Conservation (phyloP, 2,888 invertebrate species). For the Ornithoptera priamus region DNA sequence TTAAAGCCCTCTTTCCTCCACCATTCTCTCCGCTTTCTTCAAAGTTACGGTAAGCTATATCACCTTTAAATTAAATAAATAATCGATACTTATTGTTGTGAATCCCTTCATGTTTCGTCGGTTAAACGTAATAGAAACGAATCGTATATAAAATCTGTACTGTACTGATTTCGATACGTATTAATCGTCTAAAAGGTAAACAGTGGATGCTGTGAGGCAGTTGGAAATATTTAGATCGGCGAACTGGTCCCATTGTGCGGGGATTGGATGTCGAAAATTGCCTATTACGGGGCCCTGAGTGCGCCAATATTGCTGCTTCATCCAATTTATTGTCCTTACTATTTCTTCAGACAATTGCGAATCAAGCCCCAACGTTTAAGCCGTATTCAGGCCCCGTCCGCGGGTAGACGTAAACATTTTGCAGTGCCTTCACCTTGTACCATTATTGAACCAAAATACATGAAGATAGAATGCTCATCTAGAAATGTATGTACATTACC, state of each 20-base stretch:
- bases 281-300: conserved; percentile 68
- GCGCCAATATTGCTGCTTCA: conserved; percentile 70
- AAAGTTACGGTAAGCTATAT: no score
- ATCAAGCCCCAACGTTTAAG: conserved; percentile 41
- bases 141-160: not conserved
- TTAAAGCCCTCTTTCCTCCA: no score
- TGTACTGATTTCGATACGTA: conserved; percentile 2
- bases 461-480: no score
- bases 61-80: no score
- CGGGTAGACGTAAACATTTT: no score
- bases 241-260: conserved; percentile 53
- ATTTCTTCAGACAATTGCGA: conserved; percentile 60
- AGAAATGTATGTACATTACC: no score
- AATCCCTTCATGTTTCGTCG: no score
- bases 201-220: conserved; percentile 38
- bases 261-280: conserved; percentile 76
- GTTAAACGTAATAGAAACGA: no score
- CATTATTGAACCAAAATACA: no score
- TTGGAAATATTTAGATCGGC: conserved; percentile 67
- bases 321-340: conserved; percentile 71
- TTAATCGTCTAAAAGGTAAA: conserved; percentile 24
- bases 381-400: not conserved
- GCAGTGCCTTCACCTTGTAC: no score
- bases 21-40: no score
- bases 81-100: no score